Evolutionary conservation across 2,113 vertebrate genomes (phyloP).

Genomic region (Apteryx owenii): DNA sequence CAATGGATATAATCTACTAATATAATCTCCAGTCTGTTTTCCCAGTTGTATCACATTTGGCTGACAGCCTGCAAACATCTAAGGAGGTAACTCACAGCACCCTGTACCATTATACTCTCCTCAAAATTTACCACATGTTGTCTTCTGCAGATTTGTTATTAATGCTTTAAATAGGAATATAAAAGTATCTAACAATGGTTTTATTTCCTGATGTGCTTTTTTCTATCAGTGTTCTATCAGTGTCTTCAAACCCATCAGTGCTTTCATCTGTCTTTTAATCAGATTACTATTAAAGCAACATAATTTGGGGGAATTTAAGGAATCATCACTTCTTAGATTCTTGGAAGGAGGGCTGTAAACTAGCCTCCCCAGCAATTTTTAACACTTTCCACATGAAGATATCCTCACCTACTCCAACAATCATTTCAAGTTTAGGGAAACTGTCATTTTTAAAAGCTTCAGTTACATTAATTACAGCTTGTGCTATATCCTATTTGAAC

Average conservation of each 20-base stretch:
- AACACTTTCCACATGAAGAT: background rate
- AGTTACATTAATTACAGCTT: background rate
- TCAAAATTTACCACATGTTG: background rate
- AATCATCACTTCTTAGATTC: background rate
- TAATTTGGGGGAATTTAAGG: background rate
- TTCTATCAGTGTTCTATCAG: background rate
- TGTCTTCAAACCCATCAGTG: background rate
- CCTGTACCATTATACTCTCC: background rate
- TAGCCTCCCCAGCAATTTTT: background rate
- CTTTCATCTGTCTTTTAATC: background rate
- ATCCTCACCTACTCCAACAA: background rate
- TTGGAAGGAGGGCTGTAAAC: background rate
- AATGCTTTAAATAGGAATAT: background rate
- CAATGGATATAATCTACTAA: background rate
- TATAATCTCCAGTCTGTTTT: background rate
- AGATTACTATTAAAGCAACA: background rate
- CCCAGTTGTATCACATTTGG: background rate
- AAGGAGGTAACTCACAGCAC: background rate
- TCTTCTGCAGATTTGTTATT: background rate
- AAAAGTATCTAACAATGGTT: background rate
- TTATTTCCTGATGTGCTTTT: background rate
- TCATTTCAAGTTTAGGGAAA: background rate
- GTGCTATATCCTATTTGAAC: background rate
- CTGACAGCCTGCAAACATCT: background rate
- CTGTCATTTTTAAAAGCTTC: background rate